Conservation (phyloP, 1,140 invertebrate species). For the Psix sp. region DNA sequence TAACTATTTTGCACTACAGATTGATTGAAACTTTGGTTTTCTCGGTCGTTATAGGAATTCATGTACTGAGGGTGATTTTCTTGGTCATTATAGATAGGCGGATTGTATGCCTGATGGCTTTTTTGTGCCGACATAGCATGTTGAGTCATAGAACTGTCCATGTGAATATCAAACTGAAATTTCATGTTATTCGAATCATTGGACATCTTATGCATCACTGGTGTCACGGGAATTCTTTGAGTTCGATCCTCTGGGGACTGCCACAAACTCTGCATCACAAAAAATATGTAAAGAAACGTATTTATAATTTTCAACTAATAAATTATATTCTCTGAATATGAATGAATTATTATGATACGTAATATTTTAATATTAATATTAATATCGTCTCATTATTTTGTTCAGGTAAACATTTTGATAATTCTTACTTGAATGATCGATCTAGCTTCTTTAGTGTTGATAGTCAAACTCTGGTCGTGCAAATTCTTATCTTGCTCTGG, state of each 20-base stretch:
- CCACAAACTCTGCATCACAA: slow-evolving; percentile 69
- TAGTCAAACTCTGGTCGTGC: slow-evolving; percentile 76
- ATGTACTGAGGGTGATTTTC: slow-evolving; percentile 64
- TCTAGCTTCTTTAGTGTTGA: slow-evolving; percentile 80
- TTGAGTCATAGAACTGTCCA: slow-evolving; percentile 76
- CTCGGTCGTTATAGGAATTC: slow-evolving; percentile 68
- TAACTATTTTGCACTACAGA: slow-evolving; percentile 64
- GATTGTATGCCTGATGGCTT: slow-evolving; percentile 75
- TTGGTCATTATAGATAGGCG: slow-evolving; percentile 68
- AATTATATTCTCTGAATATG: too few relatives aligned
- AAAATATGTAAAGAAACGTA: too few relatives aligned
- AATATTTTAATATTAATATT: too few relatives aligned
- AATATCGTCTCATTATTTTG: too few relatives aligned
- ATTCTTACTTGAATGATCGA: slow-evolving; percentile 65
- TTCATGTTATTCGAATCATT: slow-evolving; percentile 60
- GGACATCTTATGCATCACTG: slow-evolving; percentile 62
- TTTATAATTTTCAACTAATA: too few relatives aligned
- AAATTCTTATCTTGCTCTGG: slow-evolving; percentile 68
- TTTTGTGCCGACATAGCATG: slow-evolving; percentile 38
- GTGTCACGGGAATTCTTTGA: slow-evolving; percentile 30
- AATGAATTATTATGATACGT: too few relatives aligned
- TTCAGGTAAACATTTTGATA: neutral
- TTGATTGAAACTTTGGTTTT: slow-evolving; percentile 68
- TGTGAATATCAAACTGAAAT: slow-evolving; percentile 79
- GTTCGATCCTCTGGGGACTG: slow-evolving; percentile 64